A percentile compares a stretch with the other conserved stretches of the same genome.
Evolutionary conservation across 1,140 invertebrate species (phyloP).

Genomic region (Hestina assimilis): DNA sequence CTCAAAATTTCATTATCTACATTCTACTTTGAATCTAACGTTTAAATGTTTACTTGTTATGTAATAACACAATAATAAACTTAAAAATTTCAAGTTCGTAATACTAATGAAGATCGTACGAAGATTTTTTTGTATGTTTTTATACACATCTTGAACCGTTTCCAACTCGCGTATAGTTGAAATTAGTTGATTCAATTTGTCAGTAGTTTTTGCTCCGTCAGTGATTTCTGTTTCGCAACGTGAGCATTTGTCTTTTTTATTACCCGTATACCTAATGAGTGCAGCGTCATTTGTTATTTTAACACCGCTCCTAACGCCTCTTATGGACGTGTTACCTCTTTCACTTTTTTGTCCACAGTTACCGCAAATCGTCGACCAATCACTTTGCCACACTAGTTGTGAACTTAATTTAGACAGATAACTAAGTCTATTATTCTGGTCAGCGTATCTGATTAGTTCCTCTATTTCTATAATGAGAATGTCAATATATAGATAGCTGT

Average conservation of each 20-base stretch:
- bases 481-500: constrained; percentile 30
- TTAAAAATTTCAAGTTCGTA: constrained; percentile 1
- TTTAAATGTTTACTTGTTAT: background rate
- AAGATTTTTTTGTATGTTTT: constrained; percentile 1
- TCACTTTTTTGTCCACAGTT: constrained; percentile 13
- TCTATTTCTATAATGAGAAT: constrained; percentile 45
- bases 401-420: constrained; percentile 34
- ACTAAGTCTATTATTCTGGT: constrained; percentile 36
- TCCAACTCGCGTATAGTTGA: constrained; percentile 32
- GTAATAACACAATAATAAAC: background rate
- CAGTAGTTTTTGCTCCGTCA: constrained; percentile 56
- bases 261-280: constrained; percentile 50
- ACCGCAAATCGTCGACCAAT: constrained; percentile 11
- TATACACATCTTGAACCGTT: constrained; percentile 7
- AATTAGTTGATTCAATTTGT: constrained; percentile 64
- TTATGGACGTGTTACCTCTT: constrained; percentile 9
- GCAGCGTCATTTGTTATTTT: constrained; percentile 52
- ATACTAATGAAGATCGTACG: constrained; percentile 9
- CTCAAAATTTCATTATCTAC: background rate
- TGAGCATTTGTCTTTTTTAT: constrained; percentile 51
- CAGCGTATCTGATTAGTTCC: constrained; percentile 41
- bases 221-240: constrained; percentile 40
- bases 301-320: constrained; percentile 38
- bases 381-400: constrained; percentile 15
- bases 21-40: background rate